Evolutionary conservation across 1,140 invertebrate genomes (phyloP), one percentile per base, ranked within the genome.

Genomic region (Drosophila ironensis): DNA sequence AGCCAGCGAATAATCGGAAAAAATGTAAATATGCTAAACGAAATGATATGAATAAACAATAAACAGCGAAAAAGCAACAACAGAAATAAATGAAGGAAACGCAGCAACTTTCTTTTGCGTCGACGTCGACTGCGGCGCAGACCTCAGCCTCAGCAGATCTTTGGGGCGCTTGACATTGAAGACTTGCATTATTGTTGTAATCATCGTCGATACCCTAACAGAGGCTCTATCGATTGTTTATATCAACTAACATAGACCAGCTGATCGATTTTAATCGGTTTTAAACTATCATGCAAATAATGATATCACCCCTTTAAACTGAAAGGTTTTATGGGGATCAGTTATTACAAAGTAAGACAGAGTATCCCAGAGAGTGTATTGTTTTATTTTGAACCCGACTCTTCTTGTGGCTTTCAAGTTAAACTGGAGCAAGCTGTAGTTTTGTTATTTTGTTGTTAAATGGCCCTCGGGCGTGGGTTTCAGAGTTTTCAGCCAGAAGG

Each of bases 51-150:
- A 72, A 53, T 37, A 72, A 61, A 61, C 66, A 59, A 71, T 69
- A 70, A 52, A 27, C 53, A 52, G 40, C 24, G 40, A 51, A 54
- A 46, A 64, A 61, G 4, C 68, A 71, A 46, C 27, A 60, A 44
- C 17, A 60, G 44, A 12, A 60, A 40, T 40, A 54, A 20, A 33
- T 56, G 56, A 72, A 66, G 60, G 61, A 61, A 72, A 68, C 63
- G 72, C 47, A 35, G 46, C 54, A 82, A 82, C 78, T 82, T 82
- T 82, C 77, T 81, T 81, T 81, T 66, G 46, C 9, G 47, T 33
- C 14, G 30, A 6, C 30, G 0, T n/a, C 3, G 11, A 12, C 11
- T 12, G 30, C 1, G 30, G 30, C 30, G 7, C n/a, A 33, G 30
- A n/a, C n/a, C n/a, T n/a, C n/a, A 22, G 20, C 5, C 5, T 59